Percentiles rank a stretch among this genome's conserved stretches.
Conservation (phyloP, 2,113 vertebrate genomes). For the Paradisaea rubra region DNA sequence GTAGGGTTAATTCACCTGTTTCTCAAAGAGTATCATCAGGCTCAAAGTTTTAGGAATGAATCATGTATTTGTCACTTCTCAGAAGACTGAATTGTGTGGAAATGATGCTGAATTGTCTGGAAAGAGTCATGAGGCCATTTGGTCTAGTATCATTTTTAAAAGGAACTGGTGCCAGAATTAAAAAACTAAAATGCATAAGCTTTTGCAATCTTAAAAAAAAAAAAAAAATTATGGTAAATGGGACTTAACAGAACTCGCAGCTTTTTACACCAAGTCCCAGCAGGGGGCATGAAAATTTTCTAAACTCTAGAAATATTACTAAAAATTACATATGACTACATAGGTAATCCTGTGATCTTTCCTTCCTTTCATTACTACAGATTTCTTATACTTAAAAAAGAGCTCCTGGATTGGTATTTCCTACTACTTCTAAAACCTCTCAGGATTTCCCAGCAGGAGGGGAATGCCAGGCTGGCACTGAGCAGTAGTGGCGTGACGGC, state of each 20-base stretch:
- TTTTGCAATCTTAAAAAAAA: not conserved
- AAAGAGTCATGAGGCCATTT: not conserved
- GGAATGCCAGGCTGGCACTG: not conserved
- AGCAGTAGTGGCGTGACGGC: not conserved
- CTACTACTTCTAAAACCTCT: not conserved
- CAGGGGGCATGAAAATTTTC: not conserved
- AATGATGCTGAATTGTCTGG: not conserved
- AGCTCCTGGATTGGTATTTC: not conserved
- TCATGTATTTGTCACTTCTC: not conserved
- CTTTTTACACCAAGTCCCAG: not conserved
- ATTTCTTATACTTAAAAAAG: not conserved
- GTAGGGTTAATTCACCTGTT: fast-evolving
- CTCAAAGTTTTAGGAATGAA: not conserved
- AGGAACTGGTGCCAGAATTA: not conserved
- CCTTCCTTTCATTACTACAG: not conserved
- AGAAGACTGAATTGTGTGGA: not conserved
- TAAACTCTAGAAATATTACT: not conserved
- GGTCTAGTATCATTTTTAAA: not conserved
- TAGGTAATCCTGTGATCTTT: not conserved
- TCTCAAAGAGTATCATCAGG: not conserved
- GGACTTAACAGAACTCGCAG: not conserved
- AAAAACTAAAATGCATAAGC: not conserved
- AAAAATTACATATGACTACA: not conserved
- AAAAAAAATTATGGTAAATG: not conserved
- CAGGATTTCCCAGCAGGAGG: not conserved